Evolutionary conservation across 2,113 vertebrate species (phyloP).

Genomic region (cat (Felis catus)): F.catus_Fca126_mat1.0 CM031415.1:112276001-112276500

Average conservation of each 20-base stretch:
- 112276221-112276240: conserved; percentile 34
- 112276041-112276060: neutral
- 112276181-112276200: neutral
- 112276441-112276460: conserved; percentile 64
- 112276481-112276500: conserved; percentile 69
- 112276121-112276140: neutral
- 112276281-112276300: conserved; percentile 19
- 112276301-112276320: conserved; percentile 28
- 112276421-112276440: conserved; percentile 51
- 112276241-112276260: conserved; percentile 15
- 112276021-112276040: neutral
- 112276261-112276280: conserved; percentile 36
- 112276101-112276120: neutral
- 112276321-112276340: conserved; percentile 16
- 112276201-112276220: neutral
- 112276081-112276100: neutral
- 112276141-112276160: neutral
- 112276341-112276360: conserved; percentile 11
- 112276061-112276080: neutral
- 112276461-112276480: conserved; percentile 68
- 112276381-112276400: neutral
- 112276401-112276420: conserved; percentile 51
- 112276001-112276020: neutral
- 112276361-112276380: conserved; percentile 42
- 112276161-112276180: neutral